Base-by-base conservation (phyloP, 2,113 vertebrate genomes). In the Lepisosteus osseus region DNA sequence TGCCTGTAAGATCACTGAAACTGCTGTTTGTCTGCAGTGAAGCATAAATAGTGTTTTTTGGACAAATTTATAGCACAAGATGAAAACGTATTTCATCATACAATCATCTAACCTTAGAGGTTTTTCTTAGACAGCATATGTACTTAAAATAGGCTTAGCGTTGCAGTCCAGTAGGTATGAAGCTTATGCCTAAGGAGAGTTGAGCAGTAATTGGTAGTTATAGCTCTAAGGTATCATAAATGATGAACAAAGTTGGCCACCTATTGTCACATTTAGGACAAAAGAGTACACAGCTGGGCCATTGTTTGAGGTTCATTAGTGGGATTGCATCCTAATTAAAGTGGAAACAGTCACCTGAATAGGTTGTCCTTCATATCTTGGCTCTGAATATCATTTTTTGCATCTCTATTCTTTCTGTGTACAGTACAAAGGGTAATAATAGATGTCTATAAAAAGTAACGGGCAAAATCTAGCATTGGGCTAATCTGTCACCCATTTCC, bases 401-500 rank as follows among this genome's bases (percentile, higher is more conserved):
- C 82, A 86, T 84, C 81, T 88, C 74, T 80, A 64, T 78, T 83
- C 79, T 86, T 82, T 83, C 80, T 82, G 79, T 88, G 80, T 87
- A 82, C 78, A 87, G 80, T 91, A 91, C 85, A 91, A 91, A 90
- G 84, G 81, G 83, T 89, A 87, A 90, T 93, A 92, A 89, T 80
- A 78, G 84, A 86, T 87, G 87, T 88, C 91, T 90, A 87, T 88
- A 84, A 93, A 90, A 94, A 92, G 91, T 90, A 91, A 88, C 89
- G 84, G 87, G 86, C 83, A 84, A 90, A 92, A 92, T 87, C 90
- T 86, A 80, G 87, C 92, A 94, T 96, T 93, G 93, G 85, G 88
- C 89, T 94, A 94, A 95, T 96, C 94, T 94, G 91, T 93, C 93
- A 90, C 87, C 92, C 88, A 90, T 95, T 96, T 95, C 89, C 89